These are phyloP conservation scores for Paracanthobrama guichenoti DNA, from an alignment of 2,113 vertebrate species.

Conservation along the genomic window DNA sequence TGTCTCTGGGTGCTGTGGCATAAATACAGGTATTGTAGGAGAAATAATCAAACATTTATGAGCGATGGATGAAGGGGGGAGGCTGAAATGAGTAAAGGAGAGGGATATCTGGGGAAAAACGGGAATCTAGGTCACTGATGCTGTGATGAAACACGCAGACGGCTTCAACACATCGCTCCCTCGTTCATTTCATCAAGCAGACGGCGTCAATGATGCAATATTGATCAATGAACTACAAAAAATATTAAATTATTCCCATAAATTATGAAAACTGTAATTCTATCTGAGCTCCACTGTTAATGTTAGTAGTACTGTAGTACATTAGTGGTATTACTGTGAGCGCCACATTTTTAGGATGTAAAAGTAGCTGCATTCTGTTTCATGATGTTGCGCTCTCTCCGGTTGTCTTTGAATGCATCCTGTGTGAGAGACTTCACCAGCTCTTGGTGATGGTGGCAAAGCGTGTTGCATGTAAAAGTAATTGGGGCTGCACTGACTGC, in stretches of 20 bases:
- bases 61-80: constrained; percentile 68
- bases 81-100: constrained; percentile 38
- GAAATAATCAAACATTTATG: constrained; percentile 79
- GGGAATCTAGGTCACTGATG: constrained; percentile 77
- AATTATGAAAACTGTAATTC: background rate
- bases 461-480: background rate
- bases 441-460: background rate
- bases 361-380: background rate
- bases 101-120: constrained; percentile 59
- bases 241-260: background rate
- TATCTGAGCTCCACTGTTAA: background rate
- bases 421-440: background rate
- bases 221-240: background rate
- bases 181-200: constrained; percentile 47
- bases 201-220: background rate
- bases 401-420: background rate
- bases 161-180: constrained; percentile 57
- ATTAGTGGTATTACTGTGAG: background rate
- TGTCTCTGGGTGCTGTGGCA: constrained; percentile 50
- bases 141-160: constrained; percentile 63
- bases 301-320: background rate
- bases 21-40: constrained; percentile 76
- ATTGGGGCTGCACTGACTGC: background rate
- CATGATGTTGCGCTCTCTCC: background rate
- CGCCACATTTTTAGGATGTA: background rate